Percentiles rank a stretch among this genome's conserved stretches.
These are phyloP conservation scores for Chaunax sp. DNA, from an alignment of 2,797 vertebrate genomes.

Conservation along the genomic window DNA sequence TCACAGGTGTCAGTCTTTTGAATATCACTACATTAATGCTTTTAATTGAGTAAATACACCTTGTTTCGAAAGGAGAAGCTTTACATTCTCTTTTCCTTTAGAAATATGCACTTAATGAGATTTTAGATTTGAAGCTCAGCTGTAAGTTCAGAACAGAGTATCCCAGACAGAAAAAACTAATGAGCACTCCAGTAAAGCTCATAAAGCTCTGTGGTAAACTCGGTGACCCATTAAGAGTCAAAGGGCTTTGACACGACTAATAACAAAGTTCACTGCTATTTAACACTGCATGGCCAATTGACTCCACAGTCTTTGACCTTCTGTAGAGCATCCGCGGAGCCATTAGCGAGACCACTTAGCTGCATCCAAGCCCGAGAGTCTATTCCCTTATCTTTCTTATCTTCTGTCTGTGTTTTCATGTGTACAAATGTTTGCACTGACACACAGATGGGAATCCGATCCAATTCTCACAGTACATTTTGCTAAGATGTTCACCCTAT, in stretches of 20 bases:
- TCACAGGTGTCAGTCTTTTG: conserved; percentile 12
- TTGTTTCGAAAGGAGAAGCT: background rate
- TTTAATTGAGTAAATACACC: background rate
- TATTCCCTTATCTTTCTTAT: conserved; percentile 23
- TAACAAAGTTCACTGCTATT: conserved; percentile 46
- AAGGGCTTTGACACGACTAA: conserved; percentile 28
- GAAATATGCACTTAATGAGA: background rate
- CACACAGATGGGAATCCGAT: conserved; percentile 47
- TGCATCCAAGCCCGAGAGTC: conserved; percentile 19
- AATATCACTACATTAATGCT: conserved; percentile 1
- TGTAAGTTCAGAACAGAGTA: background rate
- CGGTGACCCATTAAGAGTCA: background rate
- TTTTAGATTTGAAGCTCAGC: background rate
- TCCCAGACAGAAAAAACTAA: conserved; percentile 4
- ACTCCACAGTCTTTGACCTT: conserved; percentile 47
- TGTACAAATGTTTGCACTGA: conserved; percentile 23
- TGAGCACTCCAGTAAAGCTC: conserved; percentile 6
- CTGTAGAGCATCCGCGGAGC: conserved; percentile 16
- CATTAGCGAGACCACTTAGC: conserved; percentile 44
- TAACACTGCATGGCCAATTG: conserved; percentile 38
- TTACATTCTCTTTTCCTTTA: background rate
- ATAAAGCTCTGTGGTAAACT: conserved; percentile 6
- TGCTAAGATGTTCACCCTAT: conserved; percentile 10
- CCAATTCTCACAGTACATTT: conserved; percentile 56
- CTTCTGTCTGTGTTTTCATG: conserved; percentile 12